Base-by-base conservation (phyloP, 2,113 vertebrate species). In the Chloropsis hardwickii region DNA sequence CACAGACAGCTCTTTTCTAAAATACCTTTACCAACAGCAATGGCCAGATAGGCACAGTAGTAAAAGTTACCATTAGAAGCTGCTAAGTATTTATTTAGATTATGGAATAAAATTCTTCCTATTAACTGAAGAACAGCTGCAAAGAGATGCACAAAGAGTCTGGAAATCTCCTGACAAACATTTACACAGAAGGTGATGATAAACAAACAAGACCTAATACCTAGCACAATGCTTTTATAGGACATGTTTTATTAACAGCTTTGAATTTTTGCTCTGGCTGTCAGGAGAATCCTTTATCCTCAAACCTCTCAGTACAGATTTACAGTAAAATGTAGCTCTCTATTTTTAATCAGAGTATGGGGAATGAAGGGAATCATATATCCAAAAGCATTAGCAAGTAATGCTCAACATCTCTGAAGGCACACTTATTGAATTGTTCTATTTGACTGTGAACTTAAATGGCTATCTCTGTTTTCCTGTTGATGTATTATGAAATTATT, bases 181-280 rank as follows among this genome's bases (percentile, higher is more conserved):
- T 95, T 94, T 95, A 40, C 44, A 31, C 13, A 64, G 40, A 66
- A 82, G 56, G 81, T 58, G 86, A 67, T 60, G 78, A 70, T 90
- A 79, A 94, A 94, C 62, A 92, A 92, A 60, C 48, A 84, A 90
- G 54, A 76, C 42, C 15, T 87, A 93, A 97, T 86, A 53, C 37
- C 23, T 90, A 47, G 19, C n/a, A 72, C 23, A 87, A 29, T 62
- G 80, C 33, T 64, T 95, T 92, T 92, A 90, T 20, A 86, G 73
- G 71, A 67, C 69, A 61, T 39, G 53, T 79, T 94, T 96, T 93
- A 76, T 95, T 96, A 92, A 88, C 19, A 92, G 48, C 65, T 96
- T 94, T 95, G 39, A 85, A 54, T 91, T 93, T 96, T 76, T 74
- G 42, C 81, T 94, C 12, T 90, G 51, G 54, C 42, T 93, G 65